A percentile compares a stretch with the other conserved stretches of the same genome.
Evolutionary conservation across 2,888 invertebrate genomes (phyloP).

Genomic region (Chrysomela aeneicollis): DNA sequence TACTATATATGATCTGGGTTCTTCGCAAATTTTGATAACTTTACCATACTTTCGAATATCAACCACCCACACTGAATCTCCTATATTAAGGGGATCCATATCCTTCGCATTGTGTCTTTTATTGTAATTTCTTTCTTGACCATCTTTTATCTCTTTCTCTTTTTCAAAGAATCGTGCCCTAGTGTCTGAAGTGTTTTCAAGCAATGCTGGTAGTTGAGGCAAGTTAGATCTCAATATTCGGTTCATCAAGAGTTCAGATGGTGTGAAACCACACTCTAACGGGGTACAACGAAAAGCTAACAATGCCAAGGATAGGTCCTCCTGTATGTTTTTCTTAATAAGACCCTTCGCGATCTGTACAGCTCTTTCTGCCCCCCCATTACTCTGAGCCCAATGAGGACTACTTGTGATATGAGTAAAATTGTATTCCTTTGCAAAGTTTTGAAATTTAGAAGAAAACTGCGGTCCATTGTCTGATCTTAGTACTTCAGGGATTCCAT

Average conservation of each 20-base stretch:
- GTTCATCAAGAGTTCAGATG: background rate
- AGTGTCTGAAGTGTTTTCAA: no score
- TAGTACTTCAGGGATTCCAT: no score
- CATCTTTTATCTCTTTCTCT: background rate
- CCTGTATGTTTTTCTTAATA: no score
- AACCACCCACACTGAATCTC: background rate
- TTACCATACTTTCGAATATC: slow-evolving; percentile 1
- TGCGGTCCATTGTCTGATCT: no score
- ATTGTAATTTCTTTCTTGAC: background rate
- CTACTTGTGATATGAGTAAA: slow-evolving; percentile 10
- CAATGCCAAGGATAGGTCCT: background rate
- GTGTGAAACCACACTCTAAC: background rate
- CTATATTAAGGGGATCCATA: background rate
- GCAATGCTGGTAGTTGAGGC: background rate
- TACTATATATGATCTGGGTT: slow-evolving; percentile 2
- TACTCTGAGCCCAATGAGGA: slow-evolving; percentile 10
- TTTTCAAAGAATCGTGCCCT: background rate
- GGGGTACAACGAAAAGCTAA: background rate
- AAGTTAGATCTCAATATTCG: background rate
- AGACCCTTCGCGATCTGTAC: slow-evolving; percentile 3
- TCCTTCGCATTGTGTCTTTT: background rate
- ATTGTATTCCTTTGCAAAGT: slow-evolving; percentile 6
- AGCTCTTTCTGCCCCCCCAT: slow-evolving; percentile 16
- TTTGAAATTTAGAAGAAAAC: slow-evolving; percentile 2
- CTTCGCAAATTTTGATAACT: background rate